Evolutionary conservation across 2,113 vertebrate genomes (phyloP), one percentile per base, ranked within the genome.

Genomic region (Rhabdornis inornatus): DNA sequence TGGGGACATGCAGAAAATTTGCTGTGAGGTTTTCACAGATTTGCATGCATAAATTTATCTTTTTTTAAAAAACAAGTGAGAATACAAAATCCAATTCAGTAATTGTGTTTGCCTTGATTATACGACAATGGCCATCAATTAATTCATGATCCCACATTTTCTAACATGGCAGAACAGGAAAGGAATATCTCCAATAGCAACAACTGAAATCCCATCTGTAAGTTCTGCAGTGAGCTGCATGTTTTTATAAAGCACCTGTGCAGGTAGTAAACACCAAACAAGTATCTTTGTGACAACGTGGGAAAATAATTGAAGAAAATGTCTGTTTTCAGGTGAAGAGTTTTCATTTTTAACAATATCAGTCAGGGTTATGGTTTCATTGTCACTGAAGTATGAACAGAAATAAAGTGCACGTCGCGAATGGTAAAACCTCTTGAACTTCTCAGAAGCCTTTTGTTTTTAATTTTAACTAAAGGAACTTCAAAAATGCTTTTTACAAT

Each of bases 401-500:
- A 78, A 82, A 40, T 23, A 21, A 90, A 87, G n/a, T 30, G 55
- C 19, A 17, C 3, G 7, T 68, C 40, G 77, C 60, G 56, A 95
- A 86, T 31, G 77, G 42, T 56, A 75, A 91, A 91, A 75, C 37
- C 77, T 30, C 53, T 53, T 86, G 40, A 89, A 91, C 44, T 66
- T 85, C 16, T 94, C 13, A 47, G 50, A 79, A 94, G 25, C 3
- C 11, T 70, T 94, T 89, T 80, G 31, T 21, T 89, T 92, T 76
- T 31, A 27, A 74, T 76, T 83, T 88, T 74, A 82, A 53, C 31
- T 75, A 52, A 87, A 90, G 39, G 33, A 91, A 52, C 4, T 90
- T 85, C 7, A 92, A 66, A 95, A 84, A 70, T 33, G 45, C 23
- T 82, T 94, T 94, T 94, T 76, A 90, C 66, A 87, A 42, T 93